Conservation (phyloP, 30 jellyfish, hydroid and myxozoan genomes). For the Cassiopea xamachana region DNA sequence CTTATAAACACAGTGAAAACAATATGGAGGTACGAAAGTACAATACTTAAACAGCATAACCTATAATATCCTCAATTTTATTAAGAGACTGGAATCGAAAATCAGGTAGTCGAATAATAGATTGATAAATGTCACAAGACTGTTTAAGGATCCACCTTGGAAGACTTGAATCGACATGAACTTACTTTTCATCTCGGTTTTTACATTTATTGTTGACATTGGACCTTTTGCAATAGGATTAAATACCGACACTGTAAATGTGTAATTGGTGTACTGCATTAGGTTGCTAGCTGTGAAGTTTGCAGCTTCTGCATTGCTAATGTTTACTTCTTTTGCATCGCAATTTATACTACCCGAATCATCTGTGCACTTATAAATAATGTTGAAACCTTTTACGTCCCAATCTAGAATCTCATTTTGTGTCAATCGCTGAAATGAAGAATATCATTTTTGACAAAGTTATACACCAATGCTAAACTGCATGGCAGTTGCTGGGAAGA, state of each 20-base stretch:
- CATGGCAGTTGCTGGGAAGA: too few species aligned
- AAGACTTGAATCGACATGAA: too few species aligned
- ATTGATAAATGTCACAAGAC: too few species aligned
- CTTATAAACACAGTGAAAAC: too few species aligned
- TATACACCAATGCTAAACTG: too few species aligned
- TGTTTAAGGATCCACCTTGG: too few species aligned
- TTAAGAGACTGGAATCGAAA: too few species aligned
- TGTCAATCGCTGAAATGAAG: slow-evolving; percentile 3
- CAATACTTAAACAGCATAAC: too few species aligned
- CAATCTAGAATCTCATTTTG: slow-evolving; percentile 28
- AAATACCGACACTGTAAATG: slow-evolving; percentile 15
- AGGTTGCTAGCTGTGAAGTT: not conserved
- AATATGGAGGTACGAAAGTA: too few species aligned
- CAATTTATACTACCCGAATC: slow-evolving; percentile 9
- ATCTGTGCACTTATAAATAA: not conserved
- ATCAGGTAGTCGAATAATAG: too few species aligned
- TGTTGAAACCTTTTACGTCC: slow-evolving; percentile 35
- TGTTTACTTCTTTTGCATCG: not conserved
- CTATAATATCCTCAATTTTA: too few species aligned
- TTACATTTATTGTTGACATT: not conserved
- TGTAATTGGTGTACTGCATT: slow-evolving; percentile 49
- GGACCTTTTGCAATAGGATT: slow-evolving; percentile 34
- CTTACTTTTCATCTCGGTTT: not conserved
- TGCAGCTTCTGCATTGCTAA: slow-evolving; percentile 3
- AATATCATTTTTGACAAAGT: too few species aligned